Evolutionary conservation across 2,888 invertebrate genomes (phyloP).

Genomic region (Agrochola circellaris): DNA sequence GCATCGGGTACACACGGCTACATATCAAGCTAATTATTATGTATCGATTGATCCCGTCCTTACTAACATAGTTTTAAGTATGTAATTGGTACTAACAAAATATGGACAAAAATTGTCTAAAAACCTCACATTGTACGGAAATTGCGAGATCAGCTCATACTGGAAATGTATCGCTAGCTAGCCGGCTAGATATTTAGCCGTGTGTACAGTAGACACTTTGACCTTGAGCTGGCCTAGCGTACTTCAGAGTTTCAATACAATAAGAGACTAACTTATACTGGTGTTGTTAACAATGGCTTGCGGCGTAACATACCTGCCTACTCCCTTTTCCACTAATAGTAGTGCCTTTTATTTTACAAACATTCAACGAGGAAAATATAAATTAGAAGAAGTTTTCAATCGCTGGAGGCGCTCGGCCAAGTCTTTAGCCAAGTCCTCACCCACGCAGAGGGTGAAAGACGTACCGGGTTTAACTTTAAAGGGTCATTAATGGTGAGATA

Average conservation of each 20-base stretch:
- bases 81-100: too few species aligned
- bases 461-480: constrained; percentile 40
- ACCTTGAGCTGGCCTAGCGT: not conserved
- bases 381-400: constrained; percentile 21
- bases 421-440: constrained; percentile 19
- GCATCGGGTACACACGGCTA: not conserved
- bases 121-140: too few species aligned
- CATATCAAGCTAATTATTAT: too few species aligned
- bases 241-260: not conserved
- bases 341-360: constrained; percentile 33
- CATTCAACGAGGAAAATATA: constrained; percentile 27
- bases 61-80: too few species aligned
- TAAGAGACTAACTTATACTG: not conserved
- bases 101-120: too few species aligned
- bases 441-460: constrained; percentile 26
- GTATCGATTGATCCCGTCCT: too few species aligned
- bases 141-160: too few species aligned
- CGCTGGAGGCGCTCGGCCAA: constrained; percentile 23
- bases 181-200: too few species aligned
- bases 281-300: not conserved
- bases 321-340: not conserved
- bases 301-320: not conserved
- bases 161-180: too few species aligned
- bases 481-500: constrained; percentile 25
- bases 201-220: not conserved